Percentiles rank a stretch among this genome's conserved stretches.
These are phyloP conservation scores for Scylla paramamosain DNA, from an alignment of 1,140 invertebrate species.

Conservation along the genomic window DNA sequence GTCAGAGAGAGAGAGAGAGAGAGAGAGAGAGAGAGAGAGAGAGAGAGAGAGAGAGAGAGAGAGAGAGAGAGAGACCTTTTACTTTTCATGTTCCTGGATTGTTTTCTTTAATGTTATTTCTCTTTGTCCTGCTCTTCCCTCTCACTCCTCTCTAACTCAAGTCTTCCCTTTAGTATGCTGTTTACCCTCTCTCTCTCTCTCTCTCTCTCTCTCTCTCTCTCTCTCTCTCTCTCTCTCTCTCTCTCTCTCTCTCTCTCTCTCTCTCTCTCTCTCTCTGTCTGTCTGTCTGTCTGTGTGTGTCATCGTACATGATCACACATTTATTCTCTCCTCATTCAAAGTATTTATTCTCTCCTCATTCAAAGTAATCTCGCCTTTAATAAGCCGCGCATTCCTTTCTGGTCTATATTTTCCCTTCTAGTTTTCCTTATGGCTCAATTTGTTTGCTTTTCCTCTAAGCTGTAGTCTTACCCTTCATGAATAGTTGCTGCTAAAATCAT, in stretches of 20 bases:
- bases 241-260: conserved; percentile 3
- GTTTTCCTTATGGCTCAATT: neutral
- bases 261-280: neutral
- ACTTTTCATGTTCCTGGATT: neutral
- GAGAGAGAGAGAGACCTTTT: neutral
- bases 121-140: neutral
- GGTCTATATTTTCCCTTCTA: neutral
- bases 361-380: neutral
- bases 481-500: too few species aligned
- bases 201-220: neutral
- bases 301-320: neutral
- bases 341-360: too few species aligned
- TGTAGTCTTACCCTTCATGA: neutral
- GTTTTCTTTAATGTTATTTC: neutral
- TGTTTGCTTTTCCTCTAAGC: neutral
- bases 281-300: neutral
- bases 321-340: neutral
- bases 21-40: neutral
- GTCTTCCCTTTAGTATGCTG: neutral
- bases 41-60: conserved; percentile 20
- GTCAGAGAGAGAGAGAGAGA: conserved; percentile 14
- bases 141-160: neutral
- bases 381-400: neutral
- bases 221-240: conserved; percentile 8
- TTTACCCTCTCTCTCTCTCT: neutral